Conservation (phyloP, 2,113 vertebrate genomes). For the Lota lota region DNA sequence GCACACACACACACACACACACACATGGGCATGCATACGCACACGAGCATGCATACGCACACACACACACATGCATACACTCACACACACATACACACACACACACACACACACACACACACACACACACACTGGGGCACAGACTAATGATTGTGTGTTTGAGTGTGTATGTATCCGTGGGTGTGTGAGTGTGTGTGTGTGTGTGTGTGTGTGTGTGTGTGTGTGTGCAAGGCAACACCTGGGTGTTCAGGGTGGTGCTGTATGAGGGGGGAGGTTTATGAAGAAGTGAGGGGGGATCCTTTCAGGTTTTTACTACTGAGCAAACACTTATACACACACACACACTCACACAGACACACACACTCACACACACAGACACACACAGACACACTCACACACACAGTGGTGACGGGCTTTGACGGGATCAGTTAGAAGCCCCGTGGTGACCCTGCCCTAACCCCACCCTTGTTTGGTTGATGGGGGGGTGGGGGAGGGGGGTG, state of each 20-base stretch:
- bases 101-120: background rate
- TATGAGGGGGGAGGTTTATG: conserved; percentile 48
- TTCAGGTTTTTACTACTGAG: conserved; percentile 73
- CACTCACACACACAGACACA: conserved; percentile 64
- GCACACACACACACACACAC: conserved; percentile 7
- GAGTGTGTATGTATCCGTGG: background rate
- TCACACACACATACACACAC: background rate
- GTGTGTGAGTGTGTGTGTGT: conserved; percentile 11
- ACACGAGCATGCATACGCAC: background rate
- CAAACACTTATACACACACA: conserved; percentile 65
- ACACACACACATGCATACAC: background rate
- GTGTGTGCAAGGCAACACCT: conserved; percentile 41
- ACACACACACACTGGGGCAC: background rate
- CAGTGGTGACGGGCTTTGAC: conserved; percentile 69
- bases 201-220: conserved; percentile 18
- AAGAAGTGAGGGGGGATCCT: conserved; percentile 37
- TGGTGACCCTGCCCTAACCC: conserved; percentile 58
- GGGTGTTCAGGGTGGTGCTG: conserved; percentile 50
- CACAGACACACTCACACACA: conserved; percentile 51
- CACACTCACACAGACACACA: conserved; percentile 52
- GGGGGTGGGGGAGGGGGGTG: background rate
- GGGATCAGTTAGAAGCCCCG: conserved; percentile 67
- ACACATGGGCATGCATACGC: background rate
- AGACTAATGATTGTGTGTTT: background rate
- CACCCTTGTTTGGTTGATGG: conserved; percentile 60